A percentile compares a stretch with the other conserved stretches of the same genome.
These are phyloP conservation scores for Eciton burchellii DNA, from an alignment of 1,140 invertebrate genomes.

Conservation along the genomic window DNA sequence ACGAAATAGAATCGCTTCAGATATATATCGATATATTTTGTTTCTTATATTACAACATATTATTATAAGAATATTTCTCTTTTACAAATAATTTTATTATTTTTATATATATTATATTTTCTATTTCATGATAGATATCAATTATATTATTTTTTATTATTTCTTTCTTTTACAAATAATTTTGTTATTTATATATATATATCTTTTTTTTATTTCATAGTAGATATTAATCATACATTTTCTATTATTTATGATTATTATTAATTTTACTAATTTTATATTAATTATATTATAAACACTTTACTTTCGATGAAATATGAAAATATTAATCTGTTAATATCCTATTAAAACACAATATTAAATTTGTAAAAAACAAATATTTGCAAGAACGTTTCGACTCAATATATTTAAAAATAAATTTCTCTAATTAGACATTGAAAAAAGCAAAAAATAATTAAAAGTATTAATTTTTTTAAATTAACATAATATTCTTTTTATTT, in stretches of 20 bases:
- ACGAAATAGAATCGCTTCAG: too few species aligned
- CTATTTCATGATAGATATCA: too few species aligned
- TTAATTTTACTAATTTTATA: not conserved
- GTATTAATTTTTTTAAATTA: not conserved
- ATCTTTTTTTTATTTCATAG: too few species aligned
- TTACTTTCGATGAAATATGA: not conserved
- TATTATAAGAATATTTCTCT: too few species aligned
- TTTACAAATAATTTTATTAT: too few species aligned
- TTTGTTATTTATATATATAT: too few species aligned
- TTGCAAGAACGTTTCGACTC: conserved; percentile 5
- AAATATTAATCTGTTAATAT: not conserved
- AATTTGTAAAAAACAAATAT: not conserved
- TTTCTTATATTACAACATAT: too few species aligned
- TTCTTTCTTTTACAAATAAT: too few species aligned
- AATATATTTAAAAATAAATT: not conserved
- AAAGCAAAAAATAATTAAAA: not conserved
- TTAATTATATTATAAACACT: not conserved
- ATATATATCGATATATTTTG: too few species aligned
- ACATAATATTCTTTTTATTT: not conserved
- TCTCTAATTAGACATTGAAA: not conserved
- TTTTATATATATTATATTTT: too few species aligned
- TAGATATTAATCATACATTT: too few species aligned
- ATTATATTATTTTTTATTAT: too few species aligned
- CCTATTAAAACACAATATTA: conserved; percentile 4
- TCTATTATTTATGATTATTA: not conserved